A percentile compares a stretch with the other conserved stretches of the same genome.
These are phyloP conservation scores for Peromyscus maniculatus DNA, from an alignment of 2,113 vertebrate genomes.

Conservation along the genomic window DNA sequence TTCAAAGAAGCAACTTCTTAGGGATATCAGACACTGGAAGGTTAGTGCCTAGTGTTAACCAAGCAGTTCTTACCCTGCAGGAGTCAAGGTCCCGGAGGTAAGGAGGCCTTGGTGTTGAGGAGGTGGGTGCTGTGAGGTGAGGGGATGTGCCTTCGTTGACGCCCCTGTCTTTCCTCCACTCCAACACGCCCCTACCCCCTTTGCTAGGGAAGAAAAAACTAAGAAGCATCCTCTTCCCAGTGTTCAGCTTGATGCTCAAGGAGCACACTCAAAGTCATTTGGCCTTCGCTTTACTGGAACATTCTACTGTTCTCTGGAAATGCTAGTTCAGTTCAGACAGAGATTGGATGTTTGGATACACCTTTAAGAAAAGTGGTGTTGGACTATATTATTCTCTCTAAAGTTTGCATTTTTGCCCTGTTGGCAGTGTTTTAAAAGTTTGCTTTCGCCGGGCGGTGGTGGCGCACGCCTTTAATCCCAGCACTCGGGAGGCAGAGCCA, in stretches of 20 bases:
- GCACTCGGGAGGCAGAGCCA: too few species aligned
- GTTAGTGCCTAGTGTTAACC: not conserved
- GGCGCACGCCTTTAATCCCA: too few species aligned
- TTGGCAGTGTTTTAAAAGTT: conserved; percentile 39
- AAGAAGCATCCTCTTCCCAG: not conserved
- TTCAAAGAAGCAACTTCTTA: not conserved
- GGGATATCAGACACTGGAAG: not conserved
- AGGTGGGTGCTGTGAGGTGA: not conserved
- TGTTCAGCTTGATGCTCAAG: not conserved
- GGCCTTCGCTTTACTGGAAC: not conserved
- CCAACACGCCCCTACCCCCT: not conserved
- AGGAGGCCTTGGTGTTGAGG: not conserved
- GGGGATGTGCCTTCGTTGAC: not conserved
- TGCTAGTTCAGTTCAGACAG: not conserved
- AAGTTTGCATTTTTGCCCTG: not conserved
- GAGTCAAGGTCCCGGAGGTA: not conserved
- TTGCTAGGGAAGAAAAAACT: conserved; percentile 7
- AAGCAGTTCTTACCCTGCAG: not conserved
- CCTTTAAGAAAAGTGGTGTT: not conserved
- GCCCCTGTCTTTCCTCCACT: not conserved
- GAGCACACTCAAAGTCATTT: not conserved
- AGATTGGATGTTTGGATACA: not conserved
- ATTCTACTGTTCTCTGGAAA: not conserved
- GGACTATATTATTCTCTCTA: conserved; percentile 21
- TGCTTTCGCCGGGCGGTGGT: too few species aligned